Base-by-base conservation (phyloP, 2,797 vertebrate genomes). In the Trachurus trachurus region DNA sequence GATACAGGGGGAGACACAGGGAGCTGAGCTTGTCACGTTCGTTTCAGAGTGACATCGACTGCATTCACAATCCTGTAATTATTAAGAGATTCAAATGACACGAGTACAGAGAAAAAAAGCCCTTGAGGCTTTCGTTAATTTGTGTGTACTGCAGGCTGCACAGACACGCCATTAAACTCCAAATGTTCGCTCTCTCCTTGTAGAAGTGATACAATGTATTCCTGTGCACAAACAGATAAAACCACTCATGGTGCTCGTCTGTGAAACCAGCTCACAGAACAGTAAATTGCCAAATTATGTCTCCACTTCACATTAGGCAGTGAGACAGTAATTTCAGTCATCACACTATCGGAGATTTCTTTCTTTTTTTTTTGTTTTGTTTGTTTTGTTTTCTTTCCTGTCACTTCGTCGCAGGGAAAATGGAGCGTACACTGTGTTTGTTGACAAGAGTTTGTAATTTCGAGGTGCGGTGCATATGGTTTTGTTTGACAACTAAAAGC, bases 401-500 rank as follows among this genome's bases (percentile, higher is more conserved):
- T 65, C 65, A 68, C 64, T 78, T 74, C 68, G 39, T 80, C 44
- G 42, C 45, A 79, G 34, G 17, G 76, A 80, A 78, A 80, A 78
- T 52, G 50, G 53, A 72, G 53, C 29, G 3, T 56, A 31, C 31
- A 56, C 19, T 0, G 50, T 56, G 68, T 84, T 82, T 83, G 74
- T 59, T 76, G 81, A 81, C 71, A 63, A 74, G 63, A 54, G 71
- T 84, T 82, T 79, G 45, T 74, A 69, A 86, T 85, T 87, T 90
- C 53, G 52, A 58, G 67, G 63, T 68, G 4, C 26, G 21, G 3
- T 56, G 75, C 71, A 81, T 75, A 57, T 85, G 79, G 85, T 83
- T 87, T 75, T 79, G 81, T 83, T 71, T 78, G 85, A 88, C 78
- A 87, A 88, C 54, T 65, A 61, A 84, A 84, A 80, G 73, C 71